Conservation (phyloP, 2,113 vertebrate species). For the Lagopus muta region DNA sequence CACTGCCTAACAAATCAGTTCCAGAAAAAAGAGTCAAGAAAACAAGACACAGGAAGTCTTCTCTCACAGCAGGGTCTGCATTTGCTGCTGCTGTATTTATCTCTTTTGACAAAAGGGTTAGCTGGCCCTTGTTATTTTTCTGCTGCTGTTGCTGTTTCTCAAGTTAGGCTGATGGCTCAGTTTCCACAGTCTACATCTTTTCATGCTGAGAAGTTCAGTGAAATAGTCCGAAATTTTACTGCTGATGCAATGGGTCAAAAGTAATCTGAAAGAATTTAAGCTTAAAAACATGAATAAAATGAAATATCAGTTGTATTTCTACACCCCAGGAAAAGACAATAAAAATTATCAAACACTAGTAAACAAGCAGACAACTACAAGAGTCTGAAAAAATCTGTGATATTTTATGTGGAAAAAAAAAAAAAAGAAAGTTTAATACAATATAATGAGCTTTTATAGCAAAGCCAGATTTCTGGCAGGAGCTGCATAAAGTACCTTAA, state of each 20-base stretch:
- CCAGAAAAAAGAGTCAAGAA: constrained; percentile 4
- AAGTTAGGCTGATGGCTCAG: constrained; percentile 27
- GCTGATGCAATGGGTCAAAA: neutral
- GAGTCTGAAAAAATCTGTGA: neutral
- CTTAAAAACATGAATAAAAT: neutral
- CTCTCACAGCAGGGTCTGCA: neutral
- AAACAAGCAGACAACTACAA: neutral
- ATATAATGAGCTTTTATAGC: neutral
- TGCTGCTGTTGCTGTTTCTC: constrained; percentile 47
- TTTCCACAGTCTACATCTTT: constrained; percentile 28
- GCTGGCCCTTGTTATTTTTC: constrained; percentile 34
- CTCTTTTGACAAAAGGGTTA: constrained; percentile 39
- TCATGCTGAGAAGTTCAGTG: constrained; percentile 13
- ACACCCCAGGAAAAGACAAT: neutral
- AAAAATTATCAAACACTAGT: neutral
- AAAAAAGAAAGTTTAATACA: neutral
- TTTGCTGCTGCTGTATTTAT: constrained; percentile 7
- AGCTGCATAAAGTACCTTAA: neutral
- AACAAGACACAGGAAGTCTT: neutral
- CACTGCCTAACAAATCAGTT: neutral
- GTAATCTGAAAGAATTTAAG: neutral
- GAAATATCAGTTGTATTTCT: neutral
- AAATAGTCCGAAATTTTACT: neutral
- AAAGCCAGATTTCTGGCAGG: neutral
- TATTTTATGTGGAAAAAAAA: neutral